Percentiles rank a stretch among this genome's conserved stretches.
Evolutionary conservation across 2,888 invertebrate species (phyloP).

Genomic region (Rapana venosa): DNA sequence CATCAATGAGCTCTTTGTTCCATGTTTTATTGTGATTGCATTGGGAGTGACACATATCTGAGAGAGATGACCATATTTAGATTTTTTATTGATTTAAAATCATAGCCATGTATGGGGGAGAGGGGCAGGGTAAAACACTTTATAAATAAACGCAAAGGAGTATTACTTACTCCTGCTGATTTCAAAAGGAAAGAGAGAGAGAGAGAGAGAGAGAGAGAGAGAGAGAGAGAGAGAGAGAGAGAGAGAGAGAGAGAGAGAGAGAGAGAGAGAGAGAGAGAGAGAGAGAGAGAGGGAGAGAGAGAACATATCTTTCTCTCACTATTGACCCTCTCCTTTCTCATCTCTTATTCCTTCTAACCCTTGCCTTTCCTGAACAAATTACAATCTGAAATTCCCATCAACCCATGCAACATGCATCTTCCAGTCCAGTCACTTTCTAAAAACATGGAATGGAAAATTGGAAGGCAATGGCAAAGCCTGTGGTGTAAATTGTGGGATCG

Average conservation of each 20-base stretch:
- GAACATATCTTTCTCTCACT: no score
- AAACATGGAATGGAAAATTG: slow-evolving; percentile 16
- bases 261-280: background rate
- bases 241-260: background rate
- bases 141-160: no score
- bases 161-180: no score
- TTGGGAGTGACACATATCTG: no score
- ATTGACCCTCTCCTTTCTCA: background rate
- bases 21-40: no score
- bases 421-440: slow-evolving; percentile 26
- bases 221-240: background rate
- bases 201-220: background rate
- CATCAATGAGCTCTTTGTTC: no score
- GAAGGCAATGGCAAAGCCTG: background rate
- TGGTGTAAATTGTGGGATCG: slow-evolving; percentile 25
- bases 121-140: no score
- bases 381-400: slow-evolving; percentile 10
- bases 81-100: no score
- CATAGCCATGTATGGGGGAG: no score
- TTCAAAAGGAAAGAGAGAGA: no score
- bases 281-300: no score
- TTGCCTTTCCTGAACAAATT: background rate
- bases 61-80: no score
- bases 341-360: background rate
- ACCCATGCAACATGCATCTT: slow-evolving; percentile 14